Conservation (phyloP, 2,113 vertebrate species). For the Anser brachyrhynchus region DNA sequence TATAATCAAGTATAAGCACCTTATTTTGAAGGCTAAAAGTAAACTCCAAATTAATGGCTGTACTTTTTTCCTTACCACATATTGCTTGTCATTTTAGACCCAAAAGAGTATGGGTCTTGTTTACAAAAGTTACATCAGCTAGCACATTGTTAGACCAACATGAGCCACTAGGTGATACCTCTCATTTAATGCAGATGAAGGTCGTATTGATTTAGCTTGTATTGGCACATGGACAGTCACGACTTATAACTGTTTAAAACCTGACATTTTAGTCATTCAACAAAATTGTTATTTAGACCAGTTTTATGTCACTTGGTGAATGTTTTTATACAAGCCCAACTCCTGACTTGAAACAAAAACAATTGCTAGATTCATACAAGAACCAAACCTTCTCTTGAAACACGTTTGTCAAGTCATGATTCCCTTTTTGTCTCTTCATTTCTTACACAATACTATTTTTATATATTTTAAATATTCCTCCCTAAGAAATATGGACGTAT, state of each 20-base stretch:
- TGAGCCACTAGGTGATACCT: not conserved
- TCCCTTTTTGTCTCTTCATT: not conserved
- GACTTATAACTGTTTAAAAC: not conserved
- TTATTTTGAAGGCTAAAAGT: not conserved
- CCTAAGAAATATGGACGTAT: not conserved
- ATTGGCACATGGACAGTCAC: not conserved
- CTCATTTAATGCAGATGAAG: not conserved
- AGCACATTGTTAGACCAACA: not conserved
- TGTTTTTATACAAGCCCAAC: not conserved
- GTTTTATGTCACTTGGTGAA: not conserved
- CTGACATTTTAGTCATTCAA: not conserved
- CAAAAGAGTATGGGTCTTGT: not conserved
- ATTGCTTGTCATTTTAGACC: not conserved
- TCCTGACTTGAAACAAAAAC: not conserved
- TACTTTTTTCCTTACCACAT: not conserved
- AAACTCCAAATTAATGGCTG: not conserved
- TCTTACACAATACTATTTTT: not conserved
- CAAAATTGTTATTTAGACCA: not conserved
- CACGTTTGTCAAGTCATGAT: not conserved
- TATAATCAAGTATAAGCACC: not conserved
- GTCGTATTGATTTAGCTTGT: not conserved
- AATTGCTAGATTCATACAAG: not conserved
- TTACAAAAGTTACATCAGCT: not conserved
- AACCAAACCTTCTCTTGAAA: not conserved
- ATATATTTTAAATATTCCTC: not conserved